Base-by-base conservation (phyloP, 2,888 invertebrate genomes). In the Nematopogon swammerdamellus region DNA sequence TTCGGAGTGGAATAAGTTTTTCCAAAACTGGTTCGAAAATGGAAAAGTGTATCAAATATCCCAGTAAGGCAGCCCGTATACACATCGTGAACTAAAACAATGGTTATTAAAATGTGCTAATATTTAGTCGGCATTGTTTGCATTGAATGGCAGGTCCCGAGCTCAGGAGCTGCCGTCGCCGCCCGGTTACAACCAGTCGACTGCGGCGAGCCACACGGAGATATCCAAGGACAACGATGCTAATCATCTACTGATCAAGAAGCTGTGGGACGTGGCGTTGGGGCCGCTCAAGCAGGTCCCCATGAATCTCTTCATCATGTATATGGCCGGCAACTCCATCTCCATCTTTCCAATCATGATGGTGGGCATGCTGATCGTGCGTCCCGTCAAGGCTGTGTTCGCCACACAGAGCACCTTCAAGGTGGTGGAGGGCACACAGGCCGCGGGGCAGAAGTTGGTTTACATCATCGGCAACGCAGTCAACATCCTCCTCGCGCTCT, bases 281-380 rank as follows among this genome's bases (percentile, higher is more conserved):
- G 96, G 92, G 0, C 97, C 98, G 2, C 69, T 98, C 29, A 97
- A 97, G 70, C 97, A 94, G 80, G 93, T 93, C 56, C 97, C 97
- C 1, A 99, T 99, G 99, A 99, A 99, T 72, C 81, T 99, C 54
- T 96, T 99, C 68, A 95, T 99, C 52, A 97, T 99, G 96, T 99
- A 98, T 73, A 99, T 99, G 99, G 96, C 98, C 49, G 98, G 98
- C 17, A 97, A 95, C 70, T 96, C 97, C 0, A 97, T 99, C 61
- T 98, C 97, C 1, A 98, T 99, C 60, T 98, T 99, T 63, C 99
- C 99, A 0, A 99, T 99, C 46, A 99, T 99, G 99, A 99, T 99
- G 99, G 97, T 99, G 8, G 97, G 97, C 44, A 99, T 99, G 99
- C 84, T 99, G 76, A 89, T 98, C 60, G 91, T 98, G 61, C 82